Base-by-base conservation (phyloP, 2,113 vertebrate genomes). In the Sapajus apella region DNA sequence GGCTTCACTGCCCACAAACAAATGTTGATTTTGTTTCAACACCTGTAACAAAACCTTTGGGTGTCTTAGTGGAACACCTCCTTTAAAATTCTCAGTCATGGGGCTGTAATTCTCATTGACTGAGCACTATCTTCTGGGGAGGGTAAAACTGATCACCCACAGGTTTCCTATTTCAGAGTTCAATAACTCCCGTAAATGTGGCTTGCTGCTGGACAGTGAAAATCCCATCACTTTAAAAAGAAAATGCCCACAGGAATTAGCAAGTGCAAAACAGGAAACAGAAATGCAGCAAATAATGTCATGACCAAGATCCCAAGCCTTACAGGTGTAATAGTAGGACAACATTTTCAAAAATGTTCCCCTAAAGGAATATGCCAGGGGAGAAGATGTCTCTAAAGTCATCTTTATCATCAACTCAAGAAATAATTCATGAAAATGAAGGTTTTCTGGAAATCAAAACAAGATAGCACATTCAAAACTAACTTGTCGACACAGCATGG, bases 1-100 rank as follows among this genome's bases (percentile, higher is more conserved):
- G 90, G 94, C n/a, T 89, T 93, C 77, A 17, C 77, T 89, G 92
- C 82, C 95, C 86, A 91, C 85, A 95, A 83, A 93, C 76, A 80
- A 97, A 97, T 83, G 94, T 58, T 87, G 92, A 90, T 76, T 83
- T 87, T 87, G 77, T 93, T 90, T 72, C 75, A 92, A 80, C 87
- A 97, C 82, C 95, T 96, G 94, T 96, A 97, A 95, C 27, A 89
- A 94, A 95, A 83, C 52, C 82, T 96, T 43, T 68, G 73, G 73
- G 16, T 86, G 55, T 84, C 64, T 93, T 18, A 56, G 35, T 40
- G 66, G 82, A 83, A 80, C 76, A 85, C 94, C 12, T 72, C 52
- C 87, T 93, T 90, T 37, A n/a, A 56, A 68, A 96, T 86, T 86
- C 86, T 86, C 79, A 66, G 50, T 86, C 83, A 83, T 43, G 45